A percentile compares a stretch with the other conserved stretches of the same genome.
These are phyloP conservation scores for Mirza zaza DNA, from an alignment of 2,113 vertebrate species.

Conservation along the genomic window DNA sequence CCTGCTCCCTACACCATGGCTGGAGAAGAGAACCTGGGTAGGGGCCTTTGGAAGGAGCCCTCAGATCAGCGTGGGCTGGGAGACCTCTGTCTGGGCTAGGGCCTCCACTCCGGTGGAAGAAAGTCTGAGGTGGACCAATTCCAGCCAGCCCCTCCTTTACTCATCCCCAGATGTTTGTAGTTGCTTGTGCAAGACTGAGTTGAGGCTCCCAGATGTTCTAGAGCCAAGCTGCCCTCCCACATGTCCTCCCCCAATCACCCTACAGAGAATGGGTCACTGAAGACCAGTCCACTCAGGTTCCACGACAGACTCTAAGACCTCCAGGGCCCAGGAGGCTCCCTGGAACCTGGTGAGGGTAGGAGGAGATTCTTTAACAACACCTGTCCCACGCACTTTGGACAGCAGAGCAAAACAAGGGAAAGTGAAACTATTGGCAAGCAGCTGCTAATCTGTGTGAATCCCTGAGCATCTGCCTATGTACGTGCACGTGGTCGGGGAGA, in stretches of 20 bases:
- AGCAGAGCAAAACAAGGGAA: constrained; percentile 40
- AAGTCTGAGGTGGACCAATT: background rate
- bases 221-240: background rate
- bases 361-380: background rate
- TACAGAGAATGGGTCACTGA: background rate
- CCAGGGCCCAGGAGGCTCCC: background rate
- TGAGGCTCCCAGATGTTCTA: constrained; percentile 11
- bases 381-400: background rate
- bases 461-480: background rate
- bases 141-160: constrained; percentile 9
- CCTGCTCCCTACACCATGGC: background rate
- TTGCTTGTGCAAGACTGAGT: constrained; percentile 46
- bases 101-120: background rate
- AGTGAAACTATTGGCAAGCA: constrained; percentile 29
- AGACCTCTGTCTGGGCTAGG: background rate
- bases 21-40: background rate
- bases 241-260: background rate
- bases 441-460: background rate
- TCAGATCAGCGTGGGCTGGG: background rate
- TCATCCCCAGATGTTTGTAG: constrained; percentile 55
- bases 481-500: background rate
- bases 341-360: background rate
- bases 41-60: background rate
- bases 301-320: background rate
- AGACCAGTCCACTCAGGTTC: background rate